These are phyloP conservation scores for Corythucha ciliata DNA, from an alignment of 2,888 invertebrate genomes.

Conservation along the genomic window DNA sequence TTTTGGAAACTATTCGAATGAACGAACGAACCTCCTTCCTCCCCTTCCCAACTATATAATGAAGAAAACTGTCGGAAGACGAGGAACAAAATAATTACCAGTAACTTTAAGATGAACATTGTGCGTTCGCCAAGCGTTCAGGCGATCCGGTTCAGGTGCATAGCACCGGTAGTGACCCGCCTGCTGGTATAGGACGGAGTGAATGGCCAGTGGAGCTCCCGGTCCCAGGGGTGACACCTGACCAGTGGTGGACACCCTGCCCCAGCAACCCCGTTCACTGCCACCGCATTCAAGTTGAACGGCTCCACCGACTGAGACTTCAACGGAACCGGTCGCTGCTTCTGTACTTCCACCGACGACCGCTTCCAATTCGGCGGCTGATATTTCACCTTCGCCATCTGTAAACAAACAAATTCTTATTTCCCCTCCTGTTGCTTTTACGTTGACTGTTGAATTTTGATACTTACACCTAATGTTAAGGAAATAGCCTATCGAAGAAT, in stretches of 20 bases:
- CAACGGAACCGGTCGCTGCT: constrained; percentile 46
- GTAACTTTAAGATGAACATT: constrained; percentile 45
- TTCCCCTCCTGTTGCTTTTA: no score
- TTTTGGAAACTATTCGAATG: no score
- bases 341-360: constrained; percentile 57
- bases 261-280: constrained; percentile 52
- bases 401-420: background rate
- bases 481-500: constrained; percentile 83
- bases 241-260: constrained; percentile 43
- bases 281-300: constrained; percentile 78
- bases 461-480: constrained; percentile 80
- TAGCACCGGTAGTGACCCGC: constrained; percentile 67
- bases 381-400: constrained; percentile 27
- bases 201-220: constrained; percentile 54
- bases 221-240: constrained; percentile 46
- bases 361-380: constrained; percentile 24
- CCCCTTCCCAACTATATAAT: no score
- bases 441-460: background rate
- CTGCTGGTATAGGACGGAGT: constrained; percentile 64
- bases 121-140: constrained; percentile 37
- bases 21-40: no score
- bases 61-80: no score
- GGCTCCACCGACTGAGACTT: constrained; percentile 77
- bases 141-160: constrained; percentile 43
- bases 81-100: constrained; percentile 41